Conservation (phyloP, 2,113 vertebrate species). For the Cromileptes altivelis region DNA sequence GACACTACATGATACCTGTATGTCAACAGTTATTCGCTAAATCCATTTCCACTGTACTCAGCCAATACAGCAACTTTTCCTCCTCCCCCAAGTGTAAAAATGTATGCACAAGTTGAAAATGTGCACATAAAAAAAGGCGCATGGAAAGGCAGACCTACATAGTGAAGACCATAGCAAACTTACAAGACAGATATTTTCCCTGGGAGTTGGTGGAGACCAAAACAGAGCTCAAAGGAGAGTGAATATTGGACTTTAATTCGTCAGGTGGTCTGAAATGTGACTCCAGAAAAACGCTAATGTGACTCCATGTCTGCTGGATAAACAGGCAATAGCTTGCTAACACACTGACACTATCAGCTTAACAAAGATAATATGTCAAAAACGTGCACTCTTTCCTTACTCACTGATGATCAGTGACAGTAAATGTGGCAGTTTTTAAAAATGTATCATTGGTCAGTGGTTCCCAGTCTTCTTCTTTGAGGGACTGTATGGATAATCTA, state of each 20-base stretch:
- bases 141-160: too few species aligned
- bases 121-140: too few species aligned
- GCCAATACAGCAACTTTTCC: too few species aligned
- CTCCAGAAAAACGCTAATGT: neutral
- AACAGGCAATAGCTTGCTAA: neutral
- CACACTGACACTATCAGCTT: neutral
- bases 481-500: too few species aligned
- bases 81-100: too few species aligned
- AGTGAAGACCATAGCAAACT: too few species aligned
- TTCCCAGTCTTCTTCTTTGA: too few species aligned
- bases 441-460: neutral
- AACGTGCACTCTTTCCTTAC: neutral
- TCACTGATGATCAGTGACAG: neutral
- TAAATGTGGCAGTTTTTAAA: neutral
- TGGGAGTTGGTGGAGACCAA: neutral
- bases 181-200: neutral
- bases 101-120: too few species aligned
- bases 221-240: neutral
- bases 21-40: too few species aligned
- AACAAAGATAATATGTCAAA: neutral
- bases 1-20: too few species aligned
- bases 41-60: too few species aligned
- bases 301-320: neutral
- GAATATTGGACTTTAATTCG: too few species aligned
- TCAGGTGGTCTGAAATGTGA: neutral